Evolutionary conservation across 2,888 invertebrate genomes (phyloP).

Genomic region (Pollenia labialis): DNA sequence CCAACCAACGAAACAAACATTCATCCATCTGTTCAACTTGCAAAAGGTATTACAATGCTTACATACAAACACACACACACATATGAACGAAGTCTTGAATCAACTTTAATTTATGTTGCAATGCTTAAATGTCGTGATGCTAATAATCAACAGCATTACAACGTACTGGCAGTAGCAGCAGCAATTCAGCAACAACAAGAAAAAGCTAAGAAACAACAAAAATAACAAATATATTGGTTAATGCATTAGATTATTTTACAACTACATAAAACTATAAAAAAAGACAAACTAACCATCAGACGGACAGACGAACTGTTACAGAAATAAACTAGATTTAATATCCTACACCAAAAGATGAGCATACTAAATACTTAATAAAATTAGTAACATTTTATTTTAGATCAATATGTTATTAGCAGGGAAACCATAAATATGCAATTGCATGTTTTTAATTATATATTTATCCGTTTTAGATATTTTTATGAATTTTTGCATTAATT

Average conservation of each 20-base stretch:
- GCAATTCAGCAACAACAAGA: constrained; percentile 20
- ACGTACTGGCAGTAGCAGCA: constrained; percentile 45
- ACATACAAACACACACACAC: constrained; percentile 15
- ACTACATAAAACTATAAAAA: constrained; percentile 10
- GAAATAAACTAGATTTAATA: constrained; percentile 33
- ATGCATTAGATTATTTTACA: constrained; percentile 67
- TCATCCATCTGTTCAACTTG: constrained; percentile 37
- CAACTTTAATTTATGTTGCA: constrained; percentile 73
- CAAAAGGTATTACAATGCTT: constrained; percentile 51
- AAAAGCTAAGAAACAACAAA: constrained; percentile 13
- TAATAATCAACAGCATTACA: constrained; percentile 66
- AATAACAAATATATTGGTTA: constrained; percentile 66
- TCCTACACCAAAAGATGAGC: not conserved
- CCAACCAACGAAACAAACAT: constrained; percentile 42
- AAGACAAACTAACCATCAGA: not conserved
- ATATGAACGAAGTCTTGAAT: constrained; percentile 45
- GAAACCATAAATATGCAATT: no score
- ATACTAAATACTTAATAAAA: not conserved
- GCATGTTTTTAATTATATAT: no score
- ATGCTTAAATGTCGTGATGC: constrained; percentile 71
- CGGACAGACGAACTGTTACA: not conserved
- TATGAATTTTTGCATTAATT: no score
- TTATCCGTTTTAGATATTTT: no score
- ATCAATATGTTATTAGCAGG: no score
- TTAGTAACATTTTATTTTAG: not conserved